A percentile compares a stretch with the other conserved stretches of the same genome.
Evolutionary conservation across 2,888 invertebrate genomes (phyloP).

Genomic region (Mythimna loreyi): DNA sequence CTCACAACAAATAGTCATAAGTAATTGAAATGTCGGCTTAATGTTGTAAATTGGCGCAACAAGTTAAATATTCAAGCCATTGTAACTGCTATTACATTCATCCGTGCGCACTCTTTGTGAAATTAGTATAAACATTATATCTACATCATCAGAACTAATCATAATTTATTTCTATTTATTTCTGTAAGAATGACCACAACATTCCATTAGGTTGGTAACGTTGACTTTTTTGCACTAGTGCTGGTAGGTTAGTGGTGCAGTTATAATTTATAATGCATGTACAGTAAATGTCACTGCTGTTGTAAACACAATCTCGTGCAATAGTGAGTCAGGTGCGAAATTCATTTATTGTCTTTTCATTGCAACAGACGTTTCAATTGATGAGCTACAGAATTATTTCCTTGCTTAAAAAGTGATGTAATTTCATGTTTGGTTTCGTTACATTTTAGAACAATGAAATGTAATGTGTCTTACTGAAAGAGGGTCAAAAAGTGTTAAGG

Average conservation of each 20-base stretch:
- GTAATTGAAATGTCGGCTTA: constrained; percentile 5
- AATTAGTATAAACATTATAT: constrained; percentile 49
- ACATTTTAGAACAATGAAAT: constrained; percentile 22
- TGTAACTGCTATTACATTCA: constrained; percentile 28
- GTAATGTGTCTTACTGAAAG: constrained; percentile 9
- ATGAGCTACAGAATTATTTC: constrained; percentile 23
- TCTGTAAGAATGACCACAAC: constrained; percentile 38
- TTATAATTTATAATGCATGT: constrained; percentile 40
- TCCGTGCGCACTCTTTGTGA: constrained; percentile 37
- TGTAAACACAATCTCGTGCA: constrained; percentile 34
- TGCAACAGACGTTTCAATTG: constrained; percentile 29
- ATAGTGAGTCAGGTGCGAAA: constrained; percentile 28
- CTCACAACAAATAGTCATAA: background rate
- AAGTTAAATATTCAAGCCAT: constrained; percentile 14
- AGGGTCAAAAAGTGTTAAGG: constrained; percentile 26
- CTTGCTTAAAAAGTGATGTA: constrained; percentile 16
- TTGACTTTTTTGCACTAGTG: constrained; percentile 42
- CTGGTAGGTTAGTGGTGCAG: constrained; percentile 31
- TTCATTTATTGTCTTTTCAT: constrained; percentile 35
- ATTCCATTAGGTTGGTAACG: constrained; percentile 45
- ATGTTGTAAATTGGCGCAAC: constrained; percentile 35
- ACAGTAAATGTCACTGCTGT: constrained; percentile 47
- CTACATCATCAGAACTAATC: constrained; percentile 39
- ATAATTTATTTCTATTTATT: constrained; percentile 36
- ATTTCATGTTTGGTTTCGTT: constrained; percentile 24